phyloP scores from a whole-genome alignment of 2,888 invertebrate genomes.

The Crocallis elinguaria region DNA sequence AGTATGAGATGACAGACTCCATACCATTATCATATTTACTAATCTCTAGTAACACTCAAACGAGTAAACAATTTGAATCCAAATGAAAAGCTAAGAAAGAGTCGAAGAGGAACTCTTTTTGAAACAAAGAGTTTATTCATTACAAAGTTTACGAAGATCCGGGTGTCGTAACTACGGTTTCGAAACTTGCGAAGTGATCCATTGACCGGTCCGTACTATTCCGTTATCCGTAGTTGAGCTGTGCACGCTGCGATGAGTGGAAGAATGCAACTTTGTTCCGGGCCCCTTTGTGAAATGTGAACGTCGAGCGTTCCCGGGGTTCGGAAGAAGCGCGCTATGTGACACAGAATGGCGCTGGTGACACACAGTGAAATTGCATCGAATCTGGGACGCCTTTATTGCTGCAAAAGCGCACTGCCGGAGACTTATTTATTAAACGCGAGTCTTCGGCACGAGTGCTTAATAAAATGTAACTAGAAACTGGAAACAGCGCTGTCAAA shows the following conservation, averaged over 20 bases:
- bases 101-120: conserved; percentile 4
- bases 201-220: too few relatives aligned
- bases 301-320: conserved; percentile 34
- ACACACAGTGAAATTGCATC: conserved; percentile 52
- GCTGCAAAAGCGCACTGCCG: background rate
- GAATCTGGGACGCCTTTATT: conserved; percentile 12
- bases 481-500: too few relatives aligned
- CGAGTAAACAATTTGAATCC: too few relatives aligned
- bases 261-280: conserved; percentile 53
- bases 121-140: conserved; percentile 52
- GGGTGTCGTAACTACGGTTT: conserved; percentile 45
- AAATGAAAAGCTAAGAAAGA: background rate
- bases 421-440: background rate
- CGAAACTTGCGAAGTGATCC: conserved; percentile 39
- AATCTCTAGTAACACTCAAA: too few relatives aligned
- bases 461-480: too few relatives aligned
- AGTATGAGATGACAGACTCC: too few relatives aligned
- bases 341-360: conserved; percentile 43
- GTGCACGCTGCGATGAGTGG: background rate
- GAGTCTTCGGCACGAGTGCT: too few relatives aligned
- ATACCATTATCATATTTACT: too few relatives aligned
- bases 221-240: conserved; percentile 11
- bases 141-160: conserved; percentile 47
- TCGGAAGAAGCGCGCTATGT: conserved; percentile 46
- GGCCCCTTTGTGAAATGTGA: conserved; percentile 53